These are phyloP conservation scores for Leptonema lineaticorne DNA, from an alignment of 1,140 invertebrate species.

Conservation along the genomic window DNA sequence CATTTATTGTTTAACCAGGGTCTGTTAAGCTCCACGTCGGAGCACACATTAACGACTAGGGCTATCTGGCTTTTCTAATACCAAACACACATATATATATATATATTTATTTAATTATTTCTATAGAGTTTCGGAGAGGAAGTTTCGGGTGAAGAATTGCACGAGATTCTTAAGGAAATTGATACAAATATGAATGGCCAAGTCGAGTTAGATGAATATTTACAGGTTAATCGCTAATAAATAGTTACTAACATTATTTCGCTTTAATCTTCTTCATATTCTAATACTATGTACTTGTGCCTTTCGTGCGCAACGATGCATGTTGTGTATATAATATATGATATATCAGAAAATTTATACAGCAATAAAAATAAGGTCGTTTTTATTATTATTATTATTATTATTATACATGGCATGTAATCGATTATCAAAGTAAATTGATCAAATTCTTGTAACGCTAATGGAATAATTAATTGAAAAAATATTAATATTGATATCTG, in stretches of 20 bases:
- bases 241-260: constrained; percentile 14
- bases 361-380: too few species aligned
- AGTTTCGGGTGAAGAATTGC: constrained; percentile 91
- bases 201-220: constrained; percentile 97
- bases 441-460: too few species aligned
- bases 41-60: not conserved
- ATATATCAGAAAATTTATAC: too few species aligned
- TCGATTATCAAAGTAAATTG: too few species aligned
- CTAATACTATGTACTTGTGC: not conserved
- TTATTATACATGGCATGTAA: too few species aligned
- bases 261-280: not conserved
- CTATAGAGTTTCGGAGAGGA: constrained; percentile 86
- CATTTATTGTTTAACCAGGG: not conserved
- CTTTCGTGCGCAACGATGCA: constrained; percentile 9
- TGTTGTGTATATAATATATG: too few species aligned
- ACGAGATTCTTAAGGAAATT: constrained; percentile 96
- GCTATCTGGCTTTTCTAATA: constrained; percentile 18
- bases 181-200: constrained; percentile 99
- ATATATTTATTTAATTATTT: constrained; percentile 35
- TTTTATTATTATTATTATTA: too few species aligned
- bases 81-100: too few species aligned
- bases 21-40: not conserved
- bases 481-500: too few species aligned
- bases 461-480: too few species aligned
- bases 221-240: constrained; percentile 74